These are phyloP conservation scores for Pithys albifrons DNA, from an alignment of 2,113 vertebrate species.

Conservation along the genomic window DNA sequence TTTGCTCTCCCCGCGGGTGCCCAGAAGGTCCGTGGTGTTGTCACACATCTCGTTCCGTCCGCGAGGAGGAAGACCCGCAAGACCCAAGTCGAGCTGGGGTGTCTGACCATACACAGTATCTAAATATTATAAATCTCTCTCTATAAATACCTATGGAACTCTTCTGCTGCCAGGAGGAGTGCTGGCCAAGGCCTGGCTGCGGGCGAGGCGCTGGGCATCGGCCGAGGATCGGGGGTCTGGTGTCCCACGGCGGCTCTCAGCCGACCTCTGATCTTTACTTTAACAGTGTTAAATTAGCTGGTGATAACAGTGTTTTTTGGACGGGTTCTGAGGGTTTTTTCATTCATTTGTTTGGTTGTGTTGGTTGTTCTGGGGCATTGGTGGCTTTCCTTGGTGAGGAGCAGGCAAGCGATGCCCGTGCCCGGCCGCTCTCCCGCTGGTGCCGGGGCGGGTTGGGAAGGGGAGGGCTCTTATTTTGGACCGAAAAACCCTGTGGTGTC, in stretches of 20 bases:
- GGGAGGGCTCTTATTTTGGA: neutral
- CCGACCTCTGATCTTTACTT: neutral
- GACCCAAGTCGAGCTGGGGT: neutral
- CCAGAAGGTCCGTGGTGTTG: neutral
- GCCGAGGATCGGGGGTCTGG: neutral
- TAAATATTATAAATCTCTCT: constrained; percentile 66
- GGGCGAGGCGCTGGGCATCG: neutral
- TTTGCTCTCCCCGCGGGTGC: no score
- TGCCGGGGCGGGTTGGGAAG: neutral
- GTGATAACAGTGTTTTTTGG: constrained; percentile 47
- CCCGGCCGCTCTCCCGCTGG: neutral
- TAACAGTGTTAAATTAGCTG: constrained; percentile 64
- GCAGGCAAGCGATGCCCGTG: fast-evolving
- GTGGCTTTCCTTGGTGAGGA: neutral
- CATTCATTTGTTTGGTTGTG: neutral
- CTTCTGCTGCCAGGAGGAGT: constrained; percentile 47
- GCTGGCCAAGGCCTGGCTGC: neutral
- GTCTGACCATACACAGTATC: constrained; percentile 51
- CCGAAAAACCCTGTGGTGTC: neutral
- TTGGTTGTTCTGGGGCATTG: neutral
- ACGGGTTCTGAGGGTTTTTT: neutral
- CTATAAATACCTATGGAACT: constrained; percentile 52
- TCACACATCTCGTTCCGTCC: neutral
- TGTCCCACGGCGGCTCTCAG: neutral
- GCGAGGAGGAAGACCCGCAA: neutral